A percentile compares a stretch with the other conserved stretches of the same genome.
phyloP scores from a whole-genome alignment of 2,113 vertebrate genomes.

The Nothobranchius furzeri region DNA sequence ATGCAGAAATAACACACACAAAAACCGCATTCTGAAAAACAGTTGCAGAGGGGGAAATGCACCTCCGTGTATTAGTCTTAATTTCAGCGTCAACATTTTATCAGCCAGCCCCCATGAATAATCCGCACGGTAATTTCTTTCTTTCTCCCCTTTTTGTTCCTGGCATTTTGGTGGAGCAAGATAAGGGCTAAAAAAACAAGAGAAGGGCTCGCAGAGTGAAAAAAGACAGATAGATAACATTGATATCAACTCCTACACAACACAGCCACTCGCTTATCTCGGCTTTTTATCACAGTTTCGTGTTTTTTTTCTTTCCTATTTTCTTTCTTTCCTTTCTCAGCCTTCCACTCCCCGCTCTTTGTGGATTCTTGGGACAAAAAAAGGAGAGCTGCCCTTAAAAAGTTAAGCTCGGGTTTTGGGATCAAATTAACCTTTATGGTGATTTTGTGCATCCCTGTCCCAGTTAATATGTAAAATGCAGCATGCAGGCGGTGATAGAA shows the following conservation, averaged over 20 bases:
- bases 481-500: background rate
- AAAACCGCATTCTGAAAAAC: conserved; percentile 55
- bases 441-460: conserved; percentile 40
- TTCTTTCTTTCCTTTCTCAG: conserved; percentile 54
- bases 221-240: conserved; percentile 95
- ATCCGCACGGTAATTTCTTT: conserved; percentile 83
- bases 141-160: conserved; percentile 90
- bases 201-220: conserved; percentile 91
- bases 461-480: conserved; percentile 17
- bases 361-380: conserved; percentile 64
- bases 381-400: conserved; percentile 77
- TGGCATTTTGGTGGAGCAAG: conserved; percentile 95
- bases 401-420: conserved; percentile 77
- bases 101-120: conserved; percentile 83
- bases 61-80: conserved; percentile 72
- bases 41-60: conserved; percentile 38
- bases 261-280: conserved; percentile 89
- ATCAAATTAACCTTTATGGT: conserved; percentile 73
- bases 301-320: conserved; percentile 49
- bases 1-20: conserved; percentile 12
- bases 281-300: conserved; percentile 91
- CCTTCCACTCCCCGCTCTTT: conserved; percentile 70
- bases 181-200: conserved; percentile 94
- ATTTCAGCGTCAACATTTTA: conserved; percentile 84
- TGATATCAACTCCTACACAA: conserved; percentile 96